Percentiles rank a stretch among this genome's conserved stretches.
phyloP scores from a whole-genome alignment of 2,113 vertebrate species.

The Accipiter virgatus region DNA sequence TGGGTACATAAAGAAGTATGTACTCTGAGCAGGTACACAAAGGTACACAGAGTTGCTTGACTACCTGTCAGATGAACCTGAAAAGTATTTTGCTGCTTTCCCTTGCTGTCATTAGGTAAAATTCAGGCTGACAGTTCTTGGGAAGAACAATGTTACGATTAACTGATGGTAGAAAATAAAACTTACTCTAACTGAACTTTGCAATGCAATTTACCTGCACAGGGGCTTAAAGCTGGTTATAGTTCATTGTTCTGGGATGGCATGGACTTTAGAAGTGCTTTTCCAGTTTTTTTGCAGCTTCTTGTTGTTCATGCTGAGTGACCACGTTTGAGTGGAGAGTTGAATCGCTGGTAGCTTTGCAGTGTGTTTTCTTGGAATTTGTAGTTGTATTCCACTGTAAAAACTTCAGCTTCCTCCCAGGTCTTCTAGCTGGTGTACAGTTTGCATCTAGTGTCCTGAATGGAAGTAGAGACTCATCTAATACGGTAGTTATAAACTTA shows the following conservation, averaged over 20 bases:
- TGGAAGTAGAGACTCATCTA: slow-evolving; percentile 38
- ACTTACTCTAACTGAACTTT: slow-evolving; percentile 1
- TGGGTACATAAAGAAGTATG: slow-evolving; percentile 99
- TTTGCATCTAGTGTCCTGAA: slow-evolving; percentile 32
- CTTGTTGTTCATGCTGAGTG: slow-evolving; percentile 12
- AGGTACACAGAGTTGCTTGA: slow-evolving; percentile 73
- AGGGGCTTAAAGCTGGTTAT: slow-evolving; percentile 9
- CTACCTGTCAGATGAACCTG: slow-evolving; percentile 46
- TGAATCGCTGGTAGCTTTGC: background rate
- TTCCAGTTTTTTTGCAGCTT: slow-evolving; percentile 28
- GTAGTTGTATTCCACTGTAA: slow-evolving; percentile 26
- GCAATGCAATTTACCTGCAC: slow-evolving; percentile 65
- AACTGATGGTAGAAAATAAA: slow-evolving; percentile 17
- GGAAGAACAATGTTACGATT: background rate
- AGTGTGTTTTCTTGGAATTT: background rate
- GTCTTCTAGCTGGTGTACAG: background rate
- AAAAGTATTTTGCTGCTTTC: slow-evolving; percentile 36
- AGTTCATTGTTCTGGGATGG: slow-evolving; percentile 40
- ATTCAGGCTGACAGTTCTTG: slow-evolving; percentile 5
- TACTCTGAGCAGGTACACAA: slow-evolving; percentile 88
- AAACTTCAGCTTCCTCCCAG: background rate
- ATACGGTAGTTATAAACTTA: background rate
- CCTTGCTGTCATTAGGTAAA: background rate
- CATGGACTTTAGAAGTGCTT: slow-evolving; percentile 20
- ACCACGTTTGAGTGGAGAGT: background rate